phyloP scores from a whole-genome alignment of 2,888 invertebrate genomes.

The Palloptera scutellata region DNA sequence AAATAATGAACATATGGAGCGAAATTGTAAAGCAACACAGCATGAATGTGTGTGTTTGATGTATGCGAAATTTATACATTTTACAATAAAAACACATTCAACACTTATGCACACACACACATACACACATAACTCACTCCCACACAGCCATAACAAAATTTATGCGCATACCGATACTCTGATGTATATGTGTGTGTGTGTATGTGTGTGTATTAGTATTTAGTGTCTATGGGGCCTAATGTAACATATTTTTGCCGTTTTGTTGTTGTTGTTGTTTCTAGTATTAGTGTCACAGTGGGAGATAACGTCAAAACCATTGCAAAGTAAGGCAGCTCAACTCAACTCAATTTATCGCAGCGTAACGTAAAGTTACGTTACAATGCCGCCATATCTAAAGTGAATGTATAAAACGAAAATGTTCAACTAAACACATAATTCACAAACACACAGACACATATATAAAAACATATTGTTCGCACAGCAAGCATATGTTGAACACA shows the following conservation, averaged over 20 bases:
- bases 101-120: not conserved
- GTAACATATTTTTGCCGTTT: slow-evolving; percentile 10
- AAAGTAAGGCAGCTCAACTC: not conserved
- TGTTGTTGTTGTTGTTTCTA: not conserved
- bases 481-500: too few species aligned
- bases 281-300: not conserved
- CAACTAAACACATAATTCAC: too few species aligned
- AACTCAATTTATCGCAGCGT: too few species aligned
- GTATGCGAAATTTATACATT: slow-evolving; percentile 19
- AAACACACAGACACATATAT: too few species aligned
- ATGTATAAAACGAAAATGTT: too few species aligned
- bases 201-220: slow-evolving; percentile 8
- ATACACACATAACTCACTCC: not conserved
- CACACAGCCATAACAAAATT: slow-evolving; percentile 23
- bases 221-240: slow-evolving; percentile 7
- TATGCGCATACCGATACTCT: slow-evolving; percentile 38
- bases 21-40: slow-evolving; percentile 34
- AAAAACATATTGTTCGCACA: too few species aligned
- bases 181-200: not conserved
- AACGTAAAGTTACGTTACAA: too few species aligned
- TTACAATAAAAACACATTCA: slow-evolving; percentile 7
- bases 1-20: slow-evolving; percentile 34
- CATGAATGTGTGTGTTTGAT: slow-evolving; percentile 29
- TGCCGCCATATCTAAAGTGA: too few species aligned
- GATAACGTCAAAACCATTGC: slow-evolving; percentile 17